Conservation (phyloP, 2,888 invertebrate genomes). For the Volucella inanis region DNA sequence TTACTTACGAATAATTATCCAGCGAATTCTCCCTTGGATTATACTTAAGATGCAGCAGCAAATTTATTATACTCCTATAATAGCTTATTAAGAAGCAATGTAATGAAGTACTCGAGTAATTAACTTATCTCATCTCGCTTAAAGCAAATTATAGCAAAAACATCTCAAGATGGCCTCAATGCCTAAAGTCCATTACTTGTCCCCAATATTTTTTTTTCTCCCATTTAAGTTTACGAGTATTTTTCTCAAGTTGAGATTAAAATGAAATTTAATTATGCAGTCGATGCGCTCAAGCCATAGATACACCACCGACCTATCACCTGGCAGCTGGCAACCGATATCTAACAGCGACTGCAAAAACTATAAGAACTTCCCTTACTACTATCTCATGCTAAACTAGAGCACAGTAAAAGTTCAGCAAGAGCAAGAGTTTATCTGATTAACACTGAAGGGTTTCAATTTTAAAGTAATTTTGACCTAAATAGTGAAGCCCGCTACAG, state of each 20-base stretch:
- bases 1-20: too few relatives aligned
- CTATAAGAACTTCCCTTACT: neutral
- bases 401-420: conserved; percentile 33
- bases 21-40: too few relatives aligned
- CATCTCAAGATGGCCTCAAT: conserved; percentile 22
- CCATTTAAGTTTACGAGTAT: conserved; percentile 12
- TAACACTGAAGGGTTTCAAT: conserved; percentile 70
- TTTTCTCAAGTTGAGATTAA: conserved; percentile 55
- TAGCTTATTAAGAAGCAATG: too few relatives aligned
- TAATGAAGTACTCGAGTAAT: too few relatives aligned
- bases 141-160: neutral
- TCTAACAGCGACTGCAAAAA: conserved; percentile 28
- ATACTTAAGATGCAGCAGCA: too few relatives aligned
- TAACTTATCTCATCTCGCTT: too few relatives aligned
- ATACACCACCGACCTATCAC: conserved; percentile 6
- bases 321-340: too few relatives aligned
- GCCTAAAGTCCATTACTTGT: neutral
- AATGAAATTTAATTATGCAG: conserved; percentile 61
- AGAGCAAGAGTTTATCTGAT: conserved; percentile 67
- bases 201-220: conserved; percentile 9
- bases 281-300: conserved; percentile 46
- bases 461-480: conserved; percentile 73
- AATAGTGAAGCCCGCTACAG: conserved; percentile 58
- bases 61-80: too few relatives aligned
- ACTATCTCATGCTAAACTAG: conserved; percentile 1